Evolutionary conservation across 2,888 invertebrate genomes (phyloP), one percentile per base, ranked within the genome.

Genomic region (Syrista parreyssii): DNA sequence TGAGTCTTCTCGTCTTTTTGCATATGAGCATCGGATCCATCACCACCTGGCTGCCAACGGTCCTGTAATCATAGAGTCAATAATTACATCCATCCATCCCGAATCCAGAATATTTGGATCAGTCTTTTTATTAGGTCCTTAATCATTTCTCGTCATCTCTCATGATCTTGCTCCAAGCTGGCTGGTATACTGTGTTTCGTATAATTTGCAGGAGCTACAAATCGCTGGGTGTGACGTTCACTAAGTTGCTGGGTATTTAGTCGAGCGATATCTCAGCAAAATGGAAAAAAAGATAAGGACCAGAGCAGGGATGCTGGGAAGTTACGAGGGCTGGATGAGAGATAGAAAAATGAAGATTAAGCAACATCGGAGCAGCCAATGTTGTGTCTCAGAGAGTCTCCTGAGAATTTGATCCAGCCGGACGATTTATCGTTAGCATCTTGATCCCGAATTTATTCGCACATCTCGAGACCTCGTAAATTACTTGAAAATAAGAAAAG

Each of bases 11-110:
- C 84, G 96, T 95, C 92, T 97, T 97, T 92, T 97, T 96, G 93
- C 98, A 98, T 89, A 97, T 95, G 92, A 96, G 94, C 90, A 95
- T 95, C 83, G 97, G 97, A 92, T 98, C 98, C 93, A 98, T 95
- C 88, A 97, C 95, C 89, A 97, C 94, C 91, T 97, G 97, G 93
- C 96, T 96, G 92, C 96, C 94, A 89, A 96, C 94, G 92, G 95
- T 95, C 96, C 96, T 96, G 92, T 3, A 88, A 87, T 40, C 40
- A 40, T 6, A 40, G 40, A 40, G 40, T 15, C 40, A 4, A 40
- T 40, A 40, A 40, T 40, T 40, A 15, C 15, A 0, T 40, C 40
- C 15, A 15, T 15, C n/a, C n/a, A n/a, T n/a, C n/a, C n/a, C 15
- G 15, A 15, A 40, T 40, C 40, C 40, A 6, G 15, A 40, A 1